Evolutionary conservation across 2,888 invertebrate species (phyloP), one percentile per base, ranked within the genome.

Genomic region (Therioaphis trifolii): DNA sequence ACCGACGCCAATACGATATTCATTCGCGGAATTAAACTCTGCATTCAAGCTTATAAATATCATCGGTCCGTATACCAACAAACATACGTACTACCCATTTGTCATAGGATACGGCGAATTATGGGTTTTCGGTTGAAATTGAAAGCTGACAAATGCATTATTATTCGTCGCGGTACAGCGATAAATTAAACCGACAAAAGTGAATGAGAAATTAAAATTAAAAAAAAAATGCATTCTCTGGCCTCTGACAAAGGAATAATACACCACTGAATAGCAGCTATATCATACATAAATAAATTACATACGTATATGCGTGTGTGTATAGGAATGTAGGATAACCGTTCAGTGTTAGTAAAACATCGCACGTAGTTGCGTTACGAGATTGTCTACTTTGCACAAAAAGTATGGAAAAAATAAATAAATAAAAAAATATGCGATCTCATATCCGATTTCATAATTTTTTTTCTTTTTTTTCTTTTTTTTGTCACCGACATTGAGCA

Each of bases 71-170:
- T 63, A 76, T 49, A 21, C 21, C 15, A 27, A 29, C 49, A 49
- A 29, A 49, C 63, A 63, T n/a, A 46, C 46, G 76, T 29, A 49
- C 43, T 12, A 18, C 21, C 49, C 49, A 68, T 78, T 78, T 68
- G 71, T 80, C 61, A 71, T 29, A 18, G 9, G 4, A 46, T 52
- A 14, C 61, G 18, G 46, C 69, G 79, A 71, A 71, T 80, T 71
- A 71, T 80, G 24, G 71, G 58, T 71, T 79, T 69, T 46, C 55
- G 14, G 58, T 61, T 66, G 79, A 68, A 79, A 79, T 79, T 43
- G 69, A 80, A 55, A 71, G 71, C 69, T 80, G 79, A 71, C 79
- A 80, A 80, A 80, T 71, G 79, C 71, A 78, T 55, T 61, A 80
- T 46, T 29, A 58, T 58, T 71, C 79, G 46, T 29, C 24, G 40